phyloP scores from a whole-genome alignment of 2,888 invertebrate species.

The Cylindroiulus punctatus region DNA sequence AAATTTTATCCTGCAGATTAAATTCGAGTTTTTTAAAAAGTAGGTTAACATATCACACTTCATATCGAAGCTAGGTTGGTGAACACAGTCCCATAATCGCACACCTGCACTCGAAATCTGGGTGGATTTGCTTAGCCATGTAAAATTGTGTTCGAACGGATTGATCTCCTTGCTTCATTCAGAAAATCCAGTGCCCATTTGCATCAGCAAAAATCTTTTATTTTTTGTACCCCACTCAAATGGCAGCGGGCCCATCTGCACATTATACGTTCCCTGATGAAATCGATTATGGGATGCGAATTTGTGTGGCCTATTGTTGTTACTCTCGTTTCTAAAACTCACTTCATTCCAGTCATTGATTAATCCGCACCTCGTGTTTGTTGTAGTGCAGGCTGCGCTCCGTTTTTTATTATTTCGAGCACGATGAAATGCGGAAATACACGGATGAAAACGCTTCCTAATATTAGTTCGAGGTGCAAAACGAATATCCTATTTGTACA shows the following conservation, averaged over 20 bases:
- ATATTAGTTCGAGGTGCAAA: conserved; percentile 23
- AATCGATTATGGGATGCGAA: conserved; percentile 27
- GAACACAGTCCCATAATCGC: not conserved
- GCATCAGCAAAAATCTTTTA: not conserved
- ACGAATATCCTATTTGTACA: conserved; percentile 32
- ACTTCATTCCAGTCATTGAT: conserved; percentile 24
- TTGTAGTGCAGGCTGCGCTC: not conserved
- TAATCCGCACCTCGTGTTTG: conserved; percentile 5
- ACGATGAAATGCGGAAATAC: conserved; percentile 20
- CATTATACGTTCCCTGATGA: not conserved
- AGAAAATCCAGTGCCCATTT: not conserved
- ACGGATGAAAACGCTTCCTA: conserved; percentile 22
- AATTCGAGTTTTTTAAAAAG: not conserved
- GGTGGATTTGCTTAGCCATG: not conserved
- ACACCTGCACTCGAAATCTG: not conserved
- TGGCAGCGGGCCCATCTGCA: not conserved
- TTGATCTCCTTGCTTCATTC: not conserved
- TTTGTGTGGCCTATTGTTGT: conserved; percentile 32
- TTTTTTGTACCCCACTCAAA: not conserved
- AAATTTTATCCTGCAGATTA: not conserved
- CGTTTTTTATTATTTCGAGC: conserved; percentile 8
- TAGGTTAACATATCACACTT: not conserved
- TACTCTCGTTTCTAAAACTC: conserved; percentile 25
- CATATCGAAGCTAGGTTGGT: not conserved
- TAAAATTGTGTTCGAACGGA: conserved; percentile 4